Conservation (phyloP, 2,888 invertebrate genomes). For the Zaprionus lineosus region DNA sequence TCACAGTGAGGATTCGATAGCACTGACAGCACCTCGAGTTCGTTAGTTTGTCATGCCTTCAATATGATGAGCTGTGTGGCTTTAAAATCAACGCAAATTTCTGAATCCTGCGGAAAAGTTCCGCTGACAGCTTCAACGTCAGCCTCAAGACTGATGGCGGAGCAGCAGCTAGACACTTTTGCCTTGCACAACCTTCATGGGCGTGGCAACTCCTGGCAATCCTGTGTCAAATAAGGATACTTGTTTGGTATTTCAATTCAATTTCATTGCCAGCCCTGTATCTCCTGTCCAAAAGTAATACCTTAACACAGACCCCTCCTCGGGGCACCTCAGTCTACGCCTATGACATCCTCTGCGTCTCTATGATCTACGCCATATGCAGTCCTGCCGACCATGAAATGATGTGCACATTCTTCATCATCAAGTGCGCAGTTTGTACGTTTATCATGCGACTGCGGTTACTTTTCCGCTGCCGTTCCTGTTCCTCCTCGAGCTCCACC, state of each 20-base stretch:
- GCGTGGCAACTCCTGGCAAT: not conserved
- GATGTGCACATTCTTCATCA: slow-evolving; percentile 63
- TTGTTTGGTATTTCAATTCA: no score
- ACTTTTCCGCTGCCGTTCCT: slow-evolving; percentile 14
- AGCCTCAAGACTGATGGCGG: slow-evolving; percentile 54
- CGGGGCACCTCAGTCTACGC: not conserved
- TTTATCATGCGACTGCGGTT: slow-evolving; percentile 60
- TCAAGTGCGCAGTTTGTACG: slow-evolving; percentile 52
- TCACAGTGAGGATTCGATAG: slow-evolving; percentile 6
- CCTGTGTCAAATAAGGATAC: no score
- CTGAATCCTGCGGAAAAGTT: slow-evolving; percentile 52
- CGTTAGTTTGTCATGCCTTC: slow-evolving; percentile 41
- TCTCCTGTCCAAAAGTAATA: no score
- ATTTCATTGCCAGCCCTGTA: no score
- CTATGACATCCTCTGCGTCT: not conserved
- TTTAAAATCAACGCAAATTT: slow-evolving; percentile 49
- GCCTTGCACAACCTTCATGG: slow-evolving; percentile 28
- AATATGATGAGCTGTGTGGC: slow-evolving; percentile 50
- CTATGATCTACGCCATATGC: slow-evolving; percentile 29
- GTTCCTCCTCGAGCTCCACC: not conserved
- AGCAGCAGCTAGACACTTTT: slow-evolving; percentile 53
- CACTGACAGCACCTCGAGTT: slow-evolving; percentile 13
- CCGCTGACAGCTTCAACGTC: slow-evolving; percentile 28
- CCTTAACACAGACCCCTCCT: no score
- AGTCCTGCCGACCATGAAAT: slow-evolving; percentile 40